Evolutionary conservation across 2,888 invertebrate species (phyloP), one percentile per base, ranked within the genome.

Genomic region (Atethmia centrago): DNA sequence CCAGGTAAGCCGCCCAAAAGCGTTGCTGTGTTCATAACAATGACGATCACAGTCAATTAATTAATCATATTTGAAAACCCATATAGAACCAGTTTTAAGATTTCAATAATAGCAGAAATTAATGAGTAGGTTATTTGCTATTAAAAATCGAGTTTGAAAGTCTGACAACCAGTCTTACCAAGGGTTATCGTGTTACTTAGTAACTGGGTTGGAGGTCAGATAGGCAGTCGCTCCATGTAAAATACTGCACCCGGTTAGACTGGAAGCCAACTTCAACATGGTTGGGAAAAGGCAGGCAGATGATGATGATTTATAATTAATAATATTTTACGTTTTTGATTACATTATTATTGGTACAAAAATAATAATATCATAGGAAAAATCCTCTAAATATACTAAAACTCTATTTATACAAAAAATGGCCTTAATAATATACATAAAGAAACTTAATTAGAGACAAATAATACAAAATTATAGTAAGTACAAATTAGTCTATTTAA

Each of bases 361-460:
- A 75, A 49, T 31, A 53, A 49, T 49, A 75, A 59, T 75, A 53
- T 66, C 28, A 25, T 75, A 47, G 19, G 31, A 45, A 64, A 40
- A 31, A 14, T 40, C 7, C 14, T 51, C 31, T 45, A 31, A 68
- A 68, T 42, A 64, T n/a, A 36, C 36, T 36, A 64, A 40, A 47
- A 67, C 3, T 74, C 3, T 74, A 45, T 51, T 56, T 53, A 31
- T 53, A 74, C 16, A 19, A 55, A 25, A 56, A 40, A 53, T 40
- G 19, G 12, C 49, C 45, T 56, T 58, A 59, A 59, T 10, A 56
- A 55, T 31, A 53, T 55, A n/a, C 36, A 21, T 47, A 75, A 8
- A 69, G 2, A 21, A 47, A 63, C 21, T 21, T 67, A 56, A 42
- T 40, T 31, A n/a, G 28, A 16, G 0, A 67, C 53, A 65, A 45